Conservation (phyloP, 2,888 invertebrate genomes). For the Sepioteuthis lessoniana region DNA sequence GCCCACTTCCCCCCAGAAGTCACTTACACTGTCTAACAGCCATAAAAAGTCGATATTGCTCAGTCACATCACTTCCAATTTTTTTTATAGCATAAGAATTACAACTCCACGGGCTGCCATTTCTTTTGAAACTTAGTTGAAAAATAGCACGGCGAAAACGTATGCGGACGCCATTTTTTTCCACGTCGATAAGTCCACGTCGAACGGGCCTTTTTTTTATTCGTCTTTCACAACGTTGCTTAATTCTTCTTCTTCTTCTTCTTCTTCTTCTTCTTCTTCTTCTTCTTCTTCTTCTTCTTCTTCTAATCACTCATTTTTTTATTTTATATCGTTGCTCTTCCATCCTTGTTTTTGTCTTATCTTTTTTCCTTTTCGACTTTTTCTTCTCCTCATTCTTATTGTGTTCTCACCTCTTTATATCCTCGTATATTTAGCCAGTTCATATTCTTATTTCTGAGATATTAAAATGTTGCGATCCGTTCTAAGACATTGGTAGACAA, state of each 20-base stretch:
- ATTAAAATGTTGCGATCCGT: no score
- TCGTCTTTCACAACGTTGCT: no score
- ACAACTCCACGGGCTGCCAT: not conserved
- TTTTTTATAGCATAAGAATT: not conserved
- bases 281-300: not conserved
- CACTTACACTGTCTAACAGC: conserved; percentile 18
- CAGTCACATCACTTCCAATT: not conserved
- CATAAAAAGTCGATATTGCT: not conserved
- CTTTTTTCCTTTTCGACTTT: not conserved
- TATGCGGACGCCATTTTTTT: not conserved
- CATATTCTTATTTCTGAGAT: no score
- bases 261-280: not conserved
- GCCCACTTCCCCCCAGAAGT: not conserved
- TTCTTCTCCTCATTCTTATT: not conserved
- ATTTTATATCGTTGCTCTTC: no score
- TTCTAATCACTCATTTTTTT: no score
- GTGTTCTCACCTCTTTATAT: not conserved
- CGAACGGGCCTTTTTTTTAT: not conserved
- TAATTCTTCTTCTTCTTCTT: no score
- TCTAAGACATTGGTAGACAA: no score
- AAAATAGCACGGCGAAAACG: not conserved
- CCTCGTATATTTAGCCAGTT: not conserved
- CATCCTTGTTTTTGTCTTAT: not conserved
- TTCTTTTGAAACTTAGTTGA: not conserved
- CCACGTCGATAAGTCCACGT: not conserved